phyloP scores from a whole-genome alignment of 2,888 invertebrate species.

The Eupithecia inturbata region DNA sequence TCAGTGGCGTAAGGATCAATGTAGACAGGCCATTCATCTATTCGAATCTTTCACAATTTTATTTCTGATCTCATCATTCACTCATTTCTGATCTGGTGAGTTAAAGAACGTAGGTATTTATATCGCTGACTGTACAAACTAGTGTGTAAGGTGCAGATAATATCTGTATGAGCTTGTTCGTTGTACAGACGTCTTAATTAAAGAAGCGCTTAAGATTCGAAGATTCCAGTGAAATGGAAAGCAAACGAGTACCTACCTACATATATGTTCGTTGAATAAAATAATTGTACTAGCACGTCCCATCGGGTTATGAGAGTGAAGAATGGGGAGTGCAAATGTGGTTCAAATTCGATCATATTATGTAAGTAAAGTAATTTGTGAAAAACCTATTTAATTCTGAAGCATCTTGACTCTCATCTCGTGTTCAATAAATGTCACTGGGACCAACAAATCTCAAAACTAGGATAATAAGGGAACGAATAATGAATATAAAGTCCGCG shows the following conservation, averaged over 20 bases:
- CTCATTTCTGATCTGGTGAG: no score
- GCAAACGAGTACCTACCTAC: slow-evolving; percentile 7
- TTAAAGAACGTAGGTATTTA: background rate
- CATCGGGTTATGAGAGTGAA: background rate
- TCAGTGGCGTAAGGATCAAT: no score
- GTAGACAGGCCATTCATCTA: no score
- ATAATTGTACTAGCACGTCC: background rate
- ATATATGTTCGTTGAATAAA: background rate
- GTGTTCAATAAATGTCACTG: no score
- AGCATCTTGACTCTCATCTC: no score
- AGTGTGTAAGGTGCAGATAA: slow-evolving; percentile 19
- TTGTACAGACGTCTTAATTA: slow-evolving; percentile 31
- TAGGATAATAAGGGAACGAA: background rate
- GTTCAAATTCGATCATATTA: no score
- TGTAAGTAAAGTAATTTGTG: no score
- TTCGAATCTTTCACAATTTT: no score
- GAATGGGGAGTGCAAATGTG: background rate
- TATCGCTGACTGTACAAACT: slow-evolving; percentile 6
- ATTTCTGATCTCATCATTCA: no score
- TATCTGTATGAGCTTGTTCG: slow-evolving; percentile 28
- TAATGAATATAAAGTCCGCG: no score
- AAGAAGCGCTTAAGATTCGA: slow-evolving; percentile 25
- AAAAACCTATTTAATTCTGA: no score
- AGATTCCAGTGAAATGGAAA: slow-evolving; percentile 31
- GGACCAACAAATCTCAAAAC: no score